These are phyloP conservation scores for Onthophagus sagittarius DNA, from an alignment of 2,888 invertebrate species.

Conservation along the genomic window DNA sequence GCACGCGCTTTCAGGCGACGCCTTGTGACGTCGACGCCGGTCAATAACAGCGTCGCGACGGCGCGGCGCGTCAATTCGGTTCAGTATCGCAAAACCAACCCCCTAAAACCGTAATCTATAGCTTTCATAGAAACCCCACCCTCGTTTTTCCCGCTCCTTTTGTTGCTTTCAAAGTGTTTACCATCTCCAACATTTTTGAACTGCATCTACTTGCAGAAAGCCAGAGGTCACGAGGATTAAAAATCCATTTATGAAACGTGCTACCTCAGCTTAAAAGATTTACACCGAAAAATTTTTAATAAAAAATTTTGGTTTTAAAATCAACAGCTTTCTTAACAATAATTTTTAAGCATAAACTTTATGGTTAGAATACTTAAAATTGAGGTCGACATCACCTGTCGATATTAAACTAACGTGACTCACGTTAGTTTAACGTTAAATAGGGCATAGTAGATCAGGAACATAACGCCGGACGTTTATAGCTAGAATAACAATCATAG, in stretches of 20 bases:
- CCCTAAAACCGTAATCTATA: conserved; percentile 1
- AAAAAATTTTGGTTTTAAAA: too few relatives aligned
- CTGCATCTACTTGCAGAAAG: not conserved
- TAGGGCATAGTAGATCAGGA: not conserved
- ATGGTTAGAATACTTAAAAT: not conserved
- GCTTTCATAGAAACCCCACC: not conserved
- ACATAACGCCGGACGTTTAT: not conserved
- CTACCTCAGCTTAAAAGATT: not conserved
- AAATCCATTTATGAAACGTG: not conserved
- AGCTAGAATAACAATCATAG: not conserved
- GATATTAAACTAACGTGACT: not conserved
- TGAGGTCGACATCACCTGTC: not conserved
- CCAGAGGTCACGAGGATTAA: not conserved
- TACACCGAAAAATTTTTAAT: not conserved
- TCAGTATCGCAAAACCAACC: not conserved
- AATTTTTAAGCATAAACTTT: not conserved
- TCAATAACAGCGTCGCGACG: conserved; percentile 50
- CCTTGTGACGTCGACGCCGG: conserved; percentile 47
- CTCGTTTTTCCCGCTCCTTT: not conserved
- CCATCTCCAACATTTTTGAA: not conserved
- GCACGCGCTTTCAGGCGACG: conserved; percentile 43
- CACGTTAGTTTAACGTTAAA: not conserved
- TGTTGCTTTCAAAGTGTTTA: not conserved
- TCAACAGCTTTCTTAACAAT: not conserved
- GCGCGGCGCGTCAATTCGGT: conserved; percentile 45